Base-by-base conservation (phyloP, 2,888 invertebrate genomes). In the Thecocarcelia acutangulata region DNA sequence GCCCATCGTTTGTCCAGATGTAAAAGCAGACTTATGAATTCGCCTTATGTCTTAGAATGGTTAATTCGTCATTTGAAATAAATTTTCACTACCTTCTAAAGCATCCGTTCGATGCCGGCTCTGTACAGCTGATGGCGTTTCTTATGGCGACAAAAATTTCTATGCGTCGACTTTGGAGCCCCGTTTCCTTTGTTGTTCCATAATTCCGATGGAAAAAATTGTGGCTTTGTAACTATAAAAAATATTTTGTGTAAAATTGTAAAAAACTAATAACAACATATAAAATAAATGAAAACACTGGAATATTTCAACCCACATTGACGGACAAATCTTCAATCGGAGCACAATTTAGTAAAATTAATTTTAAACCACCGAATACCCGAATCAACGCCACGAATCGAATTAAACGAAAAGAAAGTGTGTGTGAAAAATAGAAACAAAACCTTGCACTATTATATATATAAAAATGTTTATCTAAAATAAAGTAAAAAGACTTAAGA, bases 121-220 rank as follows among this genome's bases (percentile, higher is more conserved):
- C 33, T 56, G 46, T 70, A 28, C 58, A 69, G 44, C 54, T 63
- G 58, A 42, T 69, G 12, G 42, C 46, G 24, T 46, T 44, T 21
- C 44, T 33, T 33, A n/a, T 17, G 2, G 2, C 78, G 78, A 21
- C 78, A 63, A 17, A 17, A 42, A 40, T 3, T 17, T 52, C 21
- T n/a, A 8, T 8, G 2, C n/a, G 21, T 52, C 15, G 58, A n/a
- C 78, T 44, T 52, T 12, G 72, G 21, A 24, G n/a, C 40, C 11
- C 44, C 37, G 37, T 78, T 72, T 24, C 56, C 82, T 82, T 82
- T 82, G 82, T 82, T 82, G 78, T 82, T 82, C 77, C 82, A 82
- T 74, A 74, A 73, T 77, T 82, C 82, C 74, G 77, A 76, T 81
- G 66, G 69, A 76, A 76, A 28, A 33, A 80, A 61, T 72, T 72